These are phyloP conservation scores for Apis mellifera DNA, from an alignment of 1,140 invertebrate species.

Conservation along the genomic window Amel_HAv3.1 CM009935.2:3404001-3404500, in stretches of 20 bases:
- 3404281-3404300: constrained; percentile 45
- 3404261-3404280: constrained; percentile 45
- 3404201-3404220: not conserved
- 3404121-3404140: constrained; percentile 33
- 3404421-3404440: constrained; percentile 61
- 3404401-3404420: constrained; percentile 61
- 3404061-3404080: constrained; percentile 61
- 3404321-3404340: constrained; percentile 25
- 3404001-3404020: not conserved
- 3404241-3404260: constrained; percentile 27
- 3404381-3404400: constrained; percentile 61
- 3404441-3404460: constrained; percentile 77
- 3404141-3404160: constrained; percentile 3
- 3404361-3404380: constrained; percentile 46
- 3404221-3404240: constrained; percentile 8
- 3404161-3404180: constrained; percentile 10
- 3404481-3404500: constrained; percentile 61
- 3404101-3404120: constrained; percentile 66
- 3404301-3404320: constrained; percentile 41
- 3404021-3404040: constrained; percentile 27
- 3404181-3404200: constrained; percentile 1
- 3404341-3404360: constrained; percentile 35
- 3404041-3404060: constrained; percentile 43
- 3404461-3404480: constrained; percentile 78
- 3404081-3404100: constrained; percentile 69